Conservation (phyloP, 2,797 vertebrate genomes). For the Diglossa cyanea region DNA sequence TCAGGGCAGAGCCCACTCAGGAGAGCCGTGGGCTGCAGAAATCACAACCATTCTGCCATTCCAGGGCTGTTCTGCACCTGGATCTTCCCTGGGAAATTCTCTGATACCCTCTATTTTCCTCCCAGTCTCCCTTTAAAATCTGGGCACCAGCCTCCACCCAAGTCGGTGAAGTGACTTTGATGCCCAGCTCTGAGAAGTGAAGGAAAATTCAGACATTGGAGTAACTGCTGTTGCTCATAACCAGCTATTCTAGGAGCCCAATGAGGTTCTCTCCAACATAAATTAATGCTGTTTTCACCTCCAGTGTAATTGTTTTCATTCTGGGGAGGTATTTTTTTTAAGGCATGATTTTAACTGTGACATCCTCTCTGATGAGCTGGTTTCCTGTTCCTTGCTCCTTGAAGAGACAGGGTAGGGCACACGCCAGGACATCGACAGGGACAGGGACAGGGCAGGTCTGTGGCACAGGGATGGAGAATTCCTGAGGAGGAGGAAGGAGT, state of each 20-base stretch:
- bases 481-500: not conserved
- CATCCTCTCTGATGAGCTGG: not conserved
- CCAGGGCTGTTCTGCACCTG: not conserved
- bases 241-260: not conserved
- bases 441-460: not conserved
- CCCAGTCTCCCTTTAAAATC: not conserved
- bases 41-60: not conserved
- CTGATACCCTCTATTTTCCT: not conserved
- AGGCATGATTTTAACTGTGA: not conserved
- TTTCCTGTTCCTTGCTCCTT: not conserved
- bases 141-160: not conserved
- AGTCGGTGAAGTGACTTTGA: not conserved
- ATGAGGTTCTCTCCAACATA: not conserved
- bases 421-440: not conserved
- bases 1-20: not conserved
- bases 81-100: not conserved
- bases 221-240: not conserved
- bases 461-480: not conserved
- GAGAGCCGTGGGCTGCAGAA: not conserved
- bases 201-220: not conserved
- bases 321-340: not conserved
- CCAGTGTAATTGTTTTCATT: not conserved
- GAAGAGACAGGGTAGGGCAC: not conserved
- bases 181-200: not conserved
- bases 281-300: not conserved